Evolutionary conservation across 2,113 vertebrate genomes (phyloP), one percentile per base, ranked within the genome.

Genomic region (Ctenomys sociabilis): DNA sequence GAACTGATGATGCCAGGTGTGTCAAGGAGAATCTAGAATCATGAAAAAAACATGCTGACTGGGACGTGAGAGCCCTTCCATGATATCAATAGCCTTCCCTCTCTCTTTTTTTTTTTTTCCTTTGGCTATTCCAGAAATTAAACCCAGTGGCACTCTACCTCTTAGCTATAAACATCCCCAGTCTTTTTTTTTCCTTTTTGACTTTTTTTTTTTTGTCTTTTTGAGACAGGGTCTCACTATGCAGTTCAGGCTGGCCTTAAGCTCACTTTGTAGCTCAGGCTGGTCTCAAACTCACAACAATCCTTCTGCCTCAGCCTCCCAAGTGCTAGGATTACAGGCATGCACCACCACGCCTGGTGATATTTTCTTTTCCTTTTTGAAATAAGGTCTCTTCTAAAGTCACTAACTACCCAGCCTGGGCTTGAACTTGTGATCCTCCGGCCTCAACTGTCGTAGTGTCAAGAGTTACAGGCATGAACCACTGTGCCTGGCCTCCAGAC

Each of bases 1-100:
- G 85, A 96, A 45, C 97, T 99, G 32, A 98, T 99, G 96, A 99
- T 98, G 57, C 99, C 99, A 89, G 99, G 99, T 2, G 99, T 99
- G 96, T 99, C 99, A 97, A 99, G 98, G 37, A 99, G 98, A 98
- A 99, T 97, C 99, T 99, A 96, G 52, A 81, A 94, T 97, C 57
- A 96, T 8, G 8, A 11, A 93, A 35, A 66, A 96, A 95, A 78
- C 16, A 90, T 75, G 86, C 89, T 72, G 40, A 61, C 9, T 57
- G 8, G 49, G 10, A 4, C 77, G n/a, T 63, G 52, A 91, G 66
- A 88, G 40, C 28, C 16, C 14, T 59, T 26, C 35, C 37, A 49
- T 82, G 19, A 93, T 73, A 26, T 64, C 86, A 90, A n/a, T 9
- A 82, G 77, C 4, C n/a, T 93, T 37, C 40, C 13, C 80, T 30